A percentile compares a stretch with the other conserved stretches of the same genome.
These are phyloP conservation scores for Zaprionus bogoriensis DNA, from an alignment of 2,888 invertebrate species.

Conservation along the genomic window DNA sequence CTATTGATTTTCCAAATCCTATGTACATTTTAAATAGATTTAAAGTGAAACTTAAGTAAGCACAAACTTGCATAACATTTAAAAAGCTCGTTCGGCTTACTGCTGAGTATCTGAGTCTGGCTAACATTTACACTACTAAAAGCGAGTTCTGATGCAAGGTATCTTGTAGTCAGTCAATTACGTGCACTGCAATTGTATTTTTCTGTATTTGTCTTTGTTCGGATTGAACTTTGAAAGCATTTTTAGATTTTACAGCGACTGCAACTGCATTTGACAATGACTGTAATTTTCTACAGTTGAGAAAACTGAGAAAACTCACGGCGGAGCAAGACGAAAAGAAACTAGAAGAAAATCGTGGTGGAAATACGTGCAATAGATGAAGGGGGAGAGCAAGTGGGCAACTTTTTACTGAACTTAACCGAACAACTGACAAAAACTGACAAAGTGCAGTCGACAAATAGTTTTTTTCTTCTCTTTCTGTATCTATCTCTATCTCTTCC, in stretches of 20 bases:
- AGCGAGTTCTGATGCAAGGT: not conserved
- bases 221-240: slow-evolving; percentile 53
- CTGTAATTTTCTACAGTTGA: slow-evolving; percentile 55
- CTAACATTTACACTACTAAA: no score
- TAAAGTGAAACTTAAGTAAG: no score
- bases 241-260: slow-evolving; percentile 42
- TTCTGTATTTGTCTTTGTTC: slow-evolving; percentile 26
- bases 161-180: not conserved
- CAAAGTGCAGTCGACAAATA: slow-evolving; percentile 63
- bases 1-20: no score
- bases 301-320: slow-evolving; percentile 23
- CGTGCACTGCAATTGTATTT: not conserved
- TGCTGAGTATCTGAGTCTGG: no score
- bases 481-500: not conserved
- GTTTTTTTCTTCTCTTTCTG: slow-evolving; percentile 18
- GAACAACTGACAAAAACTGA: slow-evolving; percentile 66
- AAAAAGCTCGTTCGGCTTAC: no score
- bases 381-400: not conserved
- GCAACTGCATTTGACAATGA: slow-evolving; percentile 65
- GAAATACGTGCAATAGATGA: not conserved
- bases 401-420: slow-evolving; percentile 53
- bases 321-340: slow-evolving; percentile 13
- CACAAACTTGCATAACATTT: no score
- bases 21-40: no score
- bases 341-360: slow-evolving; percentile 1